Evolutionary conservation across 2,888 invertebrate species (phyloP).

Genomic region (Epirrhoe alternata): DNA sequence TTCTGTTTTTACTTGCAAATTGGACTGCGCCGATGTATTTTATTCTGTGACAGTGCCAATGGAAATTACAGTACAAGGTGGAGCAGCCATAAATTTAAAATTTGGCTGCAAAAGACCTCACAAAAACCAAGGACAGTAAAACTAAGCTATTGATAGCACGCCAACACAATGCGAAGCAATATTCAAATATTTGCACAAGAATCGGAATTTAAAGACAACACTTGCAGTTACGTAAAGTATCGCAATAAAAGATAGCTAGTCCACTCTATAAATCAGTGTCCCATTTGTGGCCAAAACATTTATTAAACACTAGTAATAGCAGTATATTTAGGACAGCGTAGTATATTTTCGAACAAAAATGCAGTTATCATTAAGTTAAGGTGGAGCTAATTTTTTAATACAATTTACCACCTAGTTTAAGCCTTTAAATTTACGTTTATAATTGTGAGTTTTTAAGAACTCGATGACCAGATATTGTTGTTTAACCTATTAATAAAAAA

Average conservation of each 20-base stretch:
- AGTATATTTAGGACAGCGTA: no score
- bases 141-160: constrained; percentile 28
- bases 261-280: constrained; percentile 4
- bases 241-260: constrained; percentile 15
- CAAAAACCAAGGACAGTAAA: constrained; percentile 28
- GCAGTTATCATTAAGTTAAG: no score
- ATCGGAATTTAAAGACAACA: constrained; percentile 39
- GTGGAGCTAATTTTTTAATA: no score
- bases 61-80: constrained; percentile 21
- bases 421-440: no score
- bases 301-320: no score
- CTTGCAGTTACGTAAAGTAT: constrained; percentile 30
- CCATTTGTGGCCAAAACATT: no score
- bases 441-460: no score
- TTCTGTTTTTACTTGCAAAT: constrained; percentile 23
- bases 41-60: constrained; percentile 17
- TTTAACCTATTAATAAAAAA: no score
- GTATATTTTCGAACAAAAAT: no score
- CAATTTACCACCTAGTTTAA: no score
- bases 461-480: no score
- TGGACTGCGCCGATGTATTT: constrained; percentile 4
- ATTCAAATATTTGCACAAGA: constrained; percentile 21
- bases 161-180: constrained; percentile 22
- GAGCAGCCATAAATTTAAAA: constrained; percentile 24
- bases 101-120: constrained; percentile 29